Conservation (phyloP, 2,797 vertebrate species). For the Enteromius unitaeniatus region DNA sequence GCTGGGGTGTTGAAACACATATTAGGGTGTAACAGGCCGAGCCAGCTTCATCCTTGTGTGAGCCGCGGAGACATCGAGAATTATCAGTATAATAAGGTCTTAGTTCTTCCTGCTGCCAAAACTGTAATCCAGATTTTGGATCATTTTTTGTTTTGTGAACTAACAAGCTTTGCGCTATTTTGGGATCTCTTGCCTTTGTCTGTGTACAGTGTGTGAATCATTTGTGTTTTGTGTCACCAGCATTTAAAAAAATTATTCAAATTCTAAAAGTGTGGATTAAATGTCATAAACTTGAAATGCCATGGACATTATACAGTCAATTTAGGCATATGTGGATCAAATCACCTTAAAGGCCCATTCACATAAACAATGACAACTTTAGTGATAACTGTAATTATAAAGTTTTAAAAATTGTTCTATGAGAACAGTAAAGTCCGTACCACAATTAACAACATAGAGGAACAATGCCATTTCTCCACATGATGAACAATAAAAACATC, state of each 20-base stretch:
- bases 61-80: constrained; percentile 31
- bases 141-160: constrained; percentile 15
- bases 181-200: not conserved
- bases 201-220: not conserved
- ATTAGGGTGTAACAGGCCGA: constrained; percentile 42
- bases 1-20: constrained; percentile 44
- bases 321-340: too few species aligned
- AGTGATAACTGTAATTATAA: not conserved
- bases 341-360: not conserved
- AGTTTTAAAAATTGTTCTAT: not conserved
- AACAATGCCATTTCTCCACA: not conserved
- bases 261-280: not conserved
- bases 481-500: not conserved
- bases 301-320: not conserved
- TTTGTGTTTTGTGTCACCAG: not conserved
- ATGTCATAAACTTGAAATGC: not conserved
- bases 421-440: not conserved
- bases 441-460: not conserved
- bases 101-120: constrained; percentile 26
- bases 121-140: constrained; percentile 33
- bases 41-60: constrained; percentile 26
- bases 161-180: constrained; percentile 28
- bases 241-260: not conserved
- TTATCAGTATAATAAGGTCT: constrained; percentile 44
- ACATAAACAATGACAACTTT: not conserved